Evolutionary conservation across 2,113 vertebrate genomes (phyloP), one percentile per base, ranked within the genome.

Genomic region (Archocentrus centrarchus): DNA sequence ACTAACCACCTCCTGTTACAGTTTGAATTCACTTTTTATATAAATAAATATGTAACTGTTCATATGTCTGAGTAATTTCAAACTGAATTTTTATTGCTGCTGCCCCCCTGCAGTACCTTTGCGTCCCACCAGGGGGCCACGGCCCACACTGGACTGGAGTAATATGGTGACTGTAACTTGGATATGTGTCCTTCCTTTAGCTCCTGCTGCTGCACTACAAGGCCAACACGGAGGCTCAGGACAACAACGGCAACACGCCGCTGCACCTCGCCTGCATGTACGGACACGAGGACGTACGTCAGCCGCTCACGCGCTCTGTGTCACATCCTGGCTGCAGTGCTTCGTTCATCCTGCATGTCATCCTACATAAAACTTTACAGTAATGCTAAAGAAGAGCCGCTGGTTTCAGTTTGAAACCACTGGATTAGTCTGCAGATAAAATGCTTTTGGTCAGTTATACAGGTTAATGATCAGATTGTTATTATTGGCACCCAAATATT

Each of bases 251-350:
- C 59, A 98, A 97, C 93, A 97, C 97, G 0, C 93, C 98, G 0
- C 96, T 99, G 68, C 98, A 99, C 94, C 95, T 99, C 88, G 98
- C 98, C 90, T 99, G 98, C 95, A 96, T 96, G 87, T 96, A 97
- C 0, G 98, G 98, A 30, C 98, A 99, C 1, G 98, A 99, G 80
- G 98, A 99, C 24, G 98, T 99, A 92, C 97, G 62, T 64, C 62
- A 0, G 11, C 30, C 30, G 30, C 30, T 30, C 30, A 30, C 35
- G 6, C 61, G n/a, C 62, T 64, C 20, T 64, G 2, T 63, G 61
- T 39, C n/a, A 2, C 3, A 20, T 64, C 62, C 35, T 64, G 37
- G 7, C 35, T 35, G 35, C 39, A 41, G 39, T 2, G 2, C 10
- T 4, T 41, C 39, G 2, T 39, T 39, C 39, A 35, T 35, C 32